phyloP scores from a whole-genome alignment of 2,888 invertebrate genomes.

The Drosophila kanekoi region DNA sequence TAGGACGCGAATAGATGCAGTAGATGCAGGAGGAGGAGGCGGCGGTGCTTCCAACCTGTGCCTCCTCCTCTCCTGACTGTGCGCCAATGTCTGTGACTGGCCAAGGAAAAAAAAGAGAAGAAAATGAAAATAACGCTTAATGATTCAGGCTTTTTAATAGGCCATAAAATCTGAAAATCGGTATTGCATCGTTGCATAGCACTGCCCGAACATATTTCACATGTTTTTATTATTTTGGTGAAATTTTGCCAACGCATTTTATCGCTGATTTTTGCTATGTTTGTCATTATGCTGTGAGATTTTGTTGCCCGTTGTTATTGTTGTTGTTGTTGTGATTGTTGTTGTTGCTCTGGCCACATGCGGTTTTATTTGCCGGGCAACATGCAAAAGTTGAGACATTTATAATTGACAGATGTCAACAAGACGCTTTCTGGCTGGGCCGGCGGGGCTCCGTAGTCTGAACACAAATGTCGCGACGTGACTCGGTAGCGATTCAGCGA shows the following conservation, averaged over 20 bases:
- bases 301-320: constrained; percentile 46
- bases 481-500: background rate
- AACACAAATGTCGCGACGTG: constrained; percentile 15
- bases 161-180: constrained; percentile 78
- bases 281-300: constrained; percentile 53
- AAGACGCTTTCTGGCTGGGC: constrained; percentile 14
- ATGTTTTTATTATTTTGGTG: constrained; percentile 79
- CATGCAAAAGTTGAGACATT: constrained; percentile 62
- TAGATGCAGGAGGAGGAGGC: constrained; percentile 4
- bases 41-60: constrained; percentile 7
- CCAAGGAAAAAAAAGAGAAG: constrained; percentile 38
- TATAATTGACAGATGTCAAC: constrained; percentile 77
- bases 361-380: constrained; percentile 64
- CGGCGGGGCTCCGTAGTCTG: background rate
- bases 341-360: constrained; percentile 50
- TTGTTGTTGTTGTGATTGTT: constrained; percentile 38
- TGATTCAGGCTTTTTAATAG: constrained; percentile 79
- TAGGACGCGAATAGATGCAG: constrained; percentile 63
- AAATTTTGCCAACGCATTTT: constrained; percentile 66
- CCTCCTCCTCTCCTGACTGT: constrained; percentile 11
- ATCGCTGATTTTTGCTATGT: constrained; percentile 56
- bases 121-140: constrained; percentile 54
- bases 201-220: constrained; percentile 75
- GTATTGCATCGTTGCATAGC: constrained; percentile 65
- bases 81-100: constrained; percentile 32